Evolutionary conservation across 2,113 vertebrate species (phyloP).

Genomic region (Scalopus aquaticus): DNA sequence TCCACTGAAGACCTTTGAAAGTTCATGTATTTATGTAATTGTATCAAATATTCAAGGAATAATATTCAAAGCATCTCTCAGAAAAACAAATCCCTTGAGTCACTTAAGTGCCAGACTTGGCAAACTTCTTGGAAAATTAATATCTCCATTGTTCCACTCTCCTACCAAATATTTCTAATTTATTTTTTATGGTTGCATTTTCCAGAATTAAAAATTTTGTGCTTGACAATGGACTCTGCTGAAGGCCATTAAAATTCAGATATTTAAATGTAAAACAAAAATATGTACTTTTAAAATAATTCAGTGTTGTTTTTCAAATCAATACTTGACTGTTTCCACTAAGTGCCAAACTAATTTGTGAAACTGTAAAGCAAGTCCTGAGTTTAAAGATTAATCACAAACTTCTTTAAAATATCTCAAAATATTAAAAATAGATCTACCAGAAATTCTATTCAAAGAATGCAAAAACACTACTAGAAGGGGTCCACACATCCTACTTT

Average conservation of each 20-base stretch:
- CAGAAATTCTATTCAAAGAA: not conserved
- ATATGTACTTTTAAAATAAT: not conserved
- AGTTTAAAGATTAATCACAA: not conserved
- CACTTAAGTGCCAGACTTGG: not conserved
- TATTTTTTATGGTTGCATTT: not conserved
- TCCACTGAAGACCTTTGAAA: not conserved
- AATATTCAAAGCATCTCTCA: not conserved
- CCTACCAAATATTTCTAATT: not conserved
- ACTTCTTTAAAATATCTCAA: not conserved
- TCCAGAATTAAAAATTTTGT: not conserved
- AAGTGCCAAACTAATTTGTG: not conserved
- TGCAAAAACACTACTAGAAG: no score
- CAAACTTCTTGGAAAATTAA: not conserved
- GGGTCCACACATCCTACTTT: no score
- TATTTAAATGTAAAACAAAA: not conserved
- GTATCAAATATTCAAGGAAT: not conserved
- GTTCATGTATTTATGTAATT: not conserved
- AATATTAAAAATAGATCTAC: no score
- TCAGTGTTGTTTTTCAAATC: not conserved
- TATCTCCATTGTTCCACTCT: not conserved
- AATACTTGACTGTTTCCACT: not conserved
- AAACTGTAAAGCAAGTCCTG: not conserved
- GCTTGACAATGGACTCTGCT: not conserved
- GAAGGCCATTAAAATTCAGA: not conserved
- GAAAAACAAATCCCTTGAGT: not conserved